phyloP scores from a whole-genome alignment of 1,140 invertebrate genomes.

The Tetramorium simillimum region DNA sequence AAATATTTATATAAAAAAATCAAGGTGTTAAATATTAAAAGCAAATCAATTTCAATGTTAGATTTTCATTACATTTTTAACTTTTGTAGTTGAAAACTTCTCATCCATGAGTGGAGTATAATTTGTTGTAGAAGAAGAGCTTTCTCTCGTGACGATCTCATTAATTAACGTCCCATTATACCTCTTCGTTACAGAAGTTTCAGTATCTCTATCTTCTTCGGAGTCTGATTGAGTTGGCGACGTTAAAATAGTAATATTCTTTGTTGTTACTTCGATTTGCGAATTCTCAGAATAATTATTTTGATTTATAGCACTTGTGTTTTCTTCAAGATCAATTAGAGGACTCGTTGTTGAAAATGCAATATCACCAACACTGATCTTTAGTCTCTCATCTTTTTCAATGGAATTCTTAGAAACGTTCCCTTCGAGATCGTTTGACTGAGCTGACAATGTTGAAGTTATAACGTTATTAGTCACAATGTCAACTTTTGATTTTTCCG shows the following conservation, averaged over 20 bases:
- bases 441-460: neutral
- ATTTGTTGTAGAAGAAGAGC: neutral
- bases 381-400: neutral
- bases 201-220: neutral
- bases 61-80: slow-evolving; percentile 19
- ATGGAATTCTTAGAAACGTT: neutral
- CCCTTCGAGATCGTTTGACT: neutral
- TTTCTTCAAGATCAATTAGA: neutral
- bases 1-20: neutral
- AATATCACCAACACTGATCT: neutral
- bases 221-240: neutral
- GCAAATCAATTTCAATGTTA: neutral
- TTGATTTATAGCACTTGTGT: neutral
- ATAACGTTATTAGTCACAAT: neutral
- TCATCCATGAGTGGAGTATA: neutral
- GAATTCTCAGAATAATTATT: neutral
- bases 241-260: neutral
- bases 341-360: neutral
- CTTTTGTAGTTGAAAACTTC: neutral
- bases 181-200: neutral
- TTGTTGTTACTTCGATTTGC: neutral
- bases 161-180: neutral
- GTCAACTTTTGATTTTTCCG: neutral
- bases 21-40: neutral
- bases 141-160: neutral